Evolutionary conservation across 2,888 invertebrate species (phyloP).

Genomic region (Conus canariensis): DNA sequence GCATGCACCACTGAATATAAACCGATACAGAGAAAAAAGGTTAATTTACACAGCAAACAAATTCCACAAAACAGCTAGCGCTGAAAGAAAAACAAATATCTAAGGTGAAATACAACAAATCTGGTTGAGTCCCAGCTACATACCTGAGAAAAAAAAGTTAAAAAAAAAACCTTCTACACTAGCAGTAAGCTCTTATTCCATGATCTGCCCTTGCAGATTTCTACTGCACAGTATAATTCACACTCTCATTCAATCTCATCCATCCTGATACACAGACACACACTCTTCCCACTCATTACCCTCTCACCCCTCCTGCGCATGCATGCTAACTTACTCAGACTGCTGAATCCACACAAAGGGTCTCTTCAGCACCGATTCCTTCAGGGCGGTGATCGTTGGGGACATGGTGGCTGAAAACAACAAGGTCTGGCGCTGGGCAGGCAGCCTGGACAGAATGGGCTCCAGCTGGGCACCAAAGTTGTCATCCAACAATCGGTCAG

Average conservation of each 20-base stretch:
- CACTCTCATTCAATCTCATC: neutral
- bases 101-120: too few species aligned
- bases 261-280: neutral
- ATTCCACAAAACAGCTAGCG: too few species aligned
- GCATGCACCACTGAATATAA: too few species aligned
- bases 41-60: too few species aligned
- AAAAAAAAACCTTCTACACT: too few species aligned
- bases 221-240: conserved; percentile 72
- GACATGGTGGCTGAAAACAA: conserved; percentile 97
- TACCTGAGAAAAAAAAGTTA: too few species aligned
- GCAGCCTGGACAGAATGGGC: conserved; percentile 87
- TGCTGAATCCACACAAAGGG: conserved; percentile 84
- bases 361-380: conserved; percentile 82
- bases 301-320: neutral
- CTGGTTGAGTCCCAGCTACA: too few species aligned
- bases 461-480: conserved; percentile 83
- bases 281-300: neutral
- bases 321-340: conserved; percentile 79
- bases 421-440: conserved; percentile 90
- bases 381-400: conserved; percentile 87
- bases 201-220: too few species aligned
- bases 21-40: too few species aligned
- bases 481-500: conserved; percentile 88
- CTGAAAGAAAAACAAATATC: too few species aligned
- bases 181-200: too few species aligned